These are phyloP conservation scores for Haliclona indistincta DNA, from an alignment of 37 sponge, comb jelly and placozoan species.

Conservation along the genomic window DNA sequence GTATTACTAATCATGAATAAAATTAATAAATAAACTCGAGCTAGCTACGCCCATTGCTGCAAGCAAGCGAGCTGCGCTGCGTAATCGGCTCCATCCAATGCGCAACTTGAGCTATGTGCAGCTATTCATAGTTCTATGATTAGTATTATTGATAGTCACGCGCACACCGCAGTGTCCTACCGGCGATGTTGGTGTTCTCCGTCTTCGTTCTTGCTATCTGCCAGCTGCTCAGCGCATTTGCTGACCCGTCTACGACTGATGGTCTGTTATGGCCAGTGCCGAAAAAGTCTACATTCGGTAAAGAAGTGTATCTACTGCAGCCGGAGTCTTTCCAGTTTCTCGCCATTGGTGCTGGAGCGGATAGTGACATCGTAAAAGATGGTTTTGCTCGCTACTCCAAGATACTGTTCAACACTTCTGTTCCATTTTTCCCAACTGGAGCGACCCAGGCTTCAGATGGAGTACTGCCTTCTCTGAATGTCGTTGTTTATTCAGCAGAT, in stretches of 20 bases:
- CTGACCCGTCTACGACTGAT: conserved; percentile 22
- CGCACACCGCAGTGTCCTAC: too few relatives aligned
- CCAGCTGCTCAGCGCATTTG: too few relatives aligned
- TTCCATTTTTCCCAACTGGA: conserved; percentile 30
- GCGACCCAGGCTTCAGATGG: not conserved
- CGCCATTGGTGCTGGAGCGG: conserved; percentile 30
- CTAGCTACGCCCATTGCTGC: too few relatives aligned
- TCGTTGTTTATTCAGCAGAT: conserved; percentile 35
- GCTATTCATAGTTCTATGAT: too few relatives aligned
- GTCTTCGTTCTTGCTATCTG: too few relatives aligned
- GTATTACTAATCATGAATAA: conserved; percentile 33
- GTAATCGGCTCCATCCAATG: too few relatives aligned
- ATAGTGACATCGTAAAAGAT: conserved; percentile 36
- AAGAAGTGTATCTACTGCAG: conserved; percentile 18
- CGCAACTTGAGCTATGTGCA: too few relatives aligned
- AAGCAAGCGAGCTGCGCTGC: too few relatives aligned
- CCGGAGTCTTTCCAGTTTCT: conserved; percentile 42
- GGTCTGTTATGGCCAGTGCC: conserved; percentile 65
- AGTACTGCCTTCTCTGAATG: conserved; percentile 16
- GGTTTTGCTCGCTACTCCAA: conserved; percentile 66
- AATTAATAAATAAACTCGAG: too few relatives aligned
- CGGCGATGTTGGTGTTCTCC: too few relatives aligned
- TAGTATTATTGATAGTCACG: too few relatives aligned
- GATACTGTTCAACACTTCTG: conserved; percentile 47
- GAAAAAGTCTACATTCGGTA: not conserved